A percentile compares a stretch with the other conserved stretches of the same genome.
Evolutionary conservation across 2,888 invertebrate species (phyloP).

Genomic region (Mechanitis mazaeus): DNA sequence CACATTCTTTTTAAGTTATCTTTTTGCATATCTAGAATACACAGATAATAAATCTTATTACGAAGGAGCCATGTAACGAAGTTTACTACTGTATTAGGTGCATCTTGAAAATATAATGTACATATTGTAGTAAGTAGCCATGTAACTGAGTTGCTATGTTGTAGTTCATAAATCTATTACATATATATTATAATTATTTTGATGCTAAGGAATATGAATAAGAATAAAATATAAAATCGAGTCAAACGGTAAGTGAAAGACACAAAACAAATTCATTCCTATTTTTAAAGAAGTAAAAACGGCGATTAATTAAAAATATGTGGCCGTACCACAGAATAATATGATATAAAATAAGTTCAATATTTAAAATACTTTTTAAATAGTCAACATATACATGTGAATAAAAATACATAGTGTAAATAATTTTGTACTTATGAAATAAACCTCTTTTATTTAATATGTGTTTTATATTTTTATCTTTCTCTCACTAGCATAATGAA

Average conservation of each 20-base stretch:
- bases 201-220: background rate
- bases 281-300: too few species aligned
- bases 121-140: constrained; percentile 16
- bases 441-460: background rate
- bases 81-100: background rate
- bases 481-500: background rate
- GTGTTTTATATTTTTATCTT: background rate
- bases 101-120: constrained; percentile 6
- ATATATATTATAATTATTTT: background rate
- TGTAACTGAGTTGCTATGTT: constrained; percentile 15
- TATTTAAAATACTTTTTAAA: too few species aligned
- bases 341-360: too few species aligned
- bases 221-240: background rate
- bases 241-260: background rate
- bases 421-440: constrained; percentile 1
- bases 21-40: too few species aligned
- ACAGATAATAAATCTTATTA: too few species aligned
- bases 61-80: too few species aligned
- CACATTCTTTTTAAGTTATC: too few species aligned
- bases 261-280: background rate
- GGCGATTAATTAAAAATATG: too few species aligned
- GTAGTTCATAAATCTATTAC: constrained; percentile 6
- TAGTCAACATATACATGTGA: too few species aligned
- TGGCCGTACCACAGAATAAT: too few species aligned
- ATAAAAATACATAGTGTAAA: background rate